Base-by-base conservation (phyloP, 2,797 vertebrate genomes). In the Potorous gilbertii region DNA sequence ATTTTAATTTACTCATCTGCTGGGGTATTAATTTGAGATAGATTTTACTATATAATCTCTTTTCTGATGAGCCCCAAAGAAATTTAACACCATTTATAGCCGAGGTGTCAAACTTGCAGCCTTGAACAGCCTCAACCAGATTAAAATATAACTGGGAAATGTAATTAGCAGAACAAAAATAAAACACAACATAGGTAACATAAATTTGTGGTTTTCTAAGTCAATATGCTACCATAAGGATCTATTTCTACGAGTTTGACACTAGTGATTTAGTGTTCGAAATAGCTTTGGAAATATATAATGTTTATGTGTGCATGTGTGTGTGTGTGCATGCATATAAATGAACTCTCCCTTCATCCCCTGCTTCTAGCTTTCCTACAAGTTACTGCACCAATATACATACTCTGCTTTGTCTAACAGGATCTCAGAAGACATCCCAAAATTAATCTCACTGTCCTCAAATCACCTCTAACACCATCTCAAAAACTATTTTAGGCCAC, bases 261-360 rank as follows among this genome's bases (percentile, higher is more conserved):
- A 50, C 21, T 10, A 50, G 9, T 87, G 74, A 87, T 46, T 81
- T 87, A 87, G 21, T 87, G 40, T 50, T 16, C 90, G 90, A 90
- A 95, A 74, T 0, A 92, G 29, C n/a, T 50, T 56, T 91, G 46
- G 10, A 16, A 59, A 93, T 92, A 92, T 21, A 92, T 92, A 3
- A 40, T 74, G 31, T 59, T 29, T 31, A 57, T 57, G 1, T 29
- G 1, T 57, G 9, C 10, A 28, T 28, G 6, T 6, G 6, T 52
- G 52, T 24, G 24, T 5, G 3, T 27, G 5, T 56, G 1, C 34
- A 0, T 62, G 0, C n/a, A 16, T 66, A 2, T 31, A 34, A 16
- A 66, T 14, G n/a, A 24, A 74, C 74, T 46, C 6, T 74, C 40
- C 40, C 21, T 81, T 46, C n/a, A 74, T 40, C n/a, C 34, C 16